Evolutionary conservation across 1,140 invertebrate genomes (phyloP).

Genomic region (Schmidtea mediterranea): DNA sequence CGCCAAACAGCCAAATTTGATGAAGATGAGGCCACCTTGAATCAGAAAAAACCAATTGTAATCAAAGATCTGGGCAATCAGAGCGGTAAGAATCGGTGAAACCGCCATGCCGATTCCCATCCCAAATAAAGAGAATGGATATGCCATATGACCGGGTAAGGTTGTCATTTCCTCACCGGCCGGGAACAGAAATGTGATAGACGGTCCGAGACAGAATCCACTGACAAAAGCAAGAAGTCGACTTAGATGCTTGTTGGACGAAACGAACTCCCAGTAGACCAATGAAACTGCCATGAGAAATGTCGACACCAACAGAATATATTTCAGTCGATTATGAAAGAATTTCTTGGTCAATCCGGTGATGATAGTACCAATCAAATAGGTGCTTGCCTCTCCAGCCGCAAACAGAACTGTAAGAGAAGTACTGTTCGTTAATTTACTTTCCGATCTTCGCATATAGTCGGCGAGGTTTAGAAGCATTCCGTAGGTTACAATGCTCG

Average conservation of each 20-base stretch:
- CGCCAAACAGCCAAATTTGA: neutral
- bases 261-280: slow-evolving; percentile 1
- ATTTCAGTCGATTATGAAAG: slow-evolving; percentile 1
- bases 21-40: slow-evolving; percentile 2
- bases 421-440: neutral
- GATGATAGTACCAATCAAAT: slow-evolving; percentile 1
- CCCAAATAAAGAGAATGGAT: neutral
- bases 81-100: slow-evolving; percentile 1
- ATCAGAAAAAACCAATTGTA: slow-evolving; percentile 4
- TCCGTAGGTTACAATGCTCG: slow-evolving; percentile 6
- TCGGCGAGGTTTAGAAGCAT: slow-evolving; percentile 6
- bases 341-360: slow-evolving; percentile 3
- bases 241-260: neutral
- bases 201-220: slow-evolving; percentile 5
- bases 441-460: neutral
- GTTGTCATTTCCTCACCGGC: slow-evolving; percentile 6
- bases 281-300: slow-evolving; percentile 1
- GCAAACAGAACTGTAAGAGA: slow-evolving; percentile 2
- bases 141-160: neutral
- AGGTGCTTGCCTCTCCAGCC: slow-evolving; percentile 1
- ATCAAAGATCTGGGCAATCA: neutral
- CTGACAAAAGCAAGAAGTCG: neutral
- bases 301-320: neutral
- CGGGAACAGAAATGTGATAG: slow-evolving; percentile 5
- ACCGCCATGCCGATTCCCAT: slow-evolving; percentile 5